Evolutionary conservation across 2,888 invertebrate species (phyloP), one percentile per base, ranked within the genome.

Genomic region (Eupithecia vulgata): DNA sequence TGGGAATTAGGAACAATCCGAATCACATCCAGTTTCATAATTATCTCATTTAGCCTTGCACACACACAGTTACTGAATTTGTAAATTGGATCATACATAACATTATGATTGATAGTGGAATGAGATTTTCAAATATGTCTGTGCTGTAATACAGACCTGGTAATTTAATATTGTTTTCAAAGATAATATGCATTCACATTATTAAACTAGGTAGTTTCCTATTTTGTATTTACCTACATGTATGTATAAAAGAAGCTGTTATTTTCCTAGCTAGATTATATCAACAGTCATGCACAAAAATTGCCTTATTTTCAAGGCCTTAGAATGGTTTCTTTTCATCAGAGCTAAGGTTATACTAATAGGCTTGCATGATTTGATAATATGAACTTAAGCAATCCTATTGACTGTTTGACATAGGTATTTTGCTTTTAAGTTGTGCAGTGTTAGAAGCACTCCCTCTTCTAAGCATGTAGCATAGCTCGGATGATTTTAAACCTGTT

Each of bases 1-100:
- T 83, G 84, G 84, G 86, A 85, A 88, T 86, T 84, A 78, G 81
- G 85, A 86, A 80, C 88, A 89, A 89, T 90, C 82, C 91, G 92
- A 91, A 84, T 92, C 91, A 91, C 80, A 87, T 85, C 78, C 82
- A 82, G 81, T 81, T 78, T 77, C 62, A 80, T 80, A 81, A 85
- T 87, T 87, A 87, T 85, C 83, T 83, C 82, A 82, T 81, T 85
- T 83, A 81, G 79, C 82, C 34, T 70, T 34, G 7, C 34, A 30
- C n/a, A 77, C 77, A 77, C 77, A 76, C 74, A 68, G 70, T 77
- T 73, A 75, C 65, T 76, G 67, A 66, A 57, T 57, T 76, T 66
- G 70, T 75, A 70, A 72, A 76, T 75, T 37, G 42, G 45, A 25
- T 40, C 35, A n/a, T 70, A 21, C 6, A 37, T 4, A 59, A n/a